Conservation (phyloP, 1,140 invertebrate genomes). For the Diabrotica virgifera region DNA sequence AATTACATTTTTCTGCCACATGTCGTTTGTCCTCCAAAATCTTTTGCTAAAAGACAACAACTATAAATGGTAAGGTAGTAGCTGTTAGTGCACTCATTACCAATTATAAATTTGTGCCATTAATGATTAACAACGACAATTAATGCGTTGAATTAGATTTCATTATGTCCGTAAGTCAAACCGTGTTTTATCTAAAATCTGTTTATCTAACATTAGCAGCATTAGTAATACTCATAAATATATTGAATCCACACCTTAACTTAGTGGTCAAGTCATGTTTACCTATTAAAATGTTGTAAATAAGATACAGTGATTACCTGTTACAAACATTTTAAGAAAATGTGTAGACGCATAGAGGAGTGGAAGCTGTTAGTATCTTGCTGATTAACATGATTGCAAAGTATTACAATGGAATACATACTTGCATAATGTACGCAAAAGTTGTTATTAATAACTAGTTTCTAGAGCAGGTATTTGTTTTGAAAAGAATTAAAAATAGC, state of each 20-base stretch:
- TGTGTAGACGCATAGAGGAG: neutral
- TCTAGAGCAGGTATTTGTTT: no score
- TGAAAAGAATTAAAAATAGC: no score
- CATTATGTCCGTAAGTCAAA: neutral
- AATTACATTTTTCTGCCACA: no score
- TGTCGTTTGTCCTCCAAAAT: no score
- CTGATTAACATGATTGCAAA: no score
- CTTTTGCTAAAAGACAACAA: no score
- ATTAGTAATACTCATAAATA: neutral
- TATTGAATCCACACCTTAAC: conserved; percentile 1
- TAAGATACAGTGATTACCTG: neutral
- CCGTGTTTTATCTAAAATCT: neutral
- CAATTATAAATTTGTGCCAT: neutral
- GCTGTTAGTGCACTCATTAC: neutral
- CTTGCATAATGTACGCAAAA: no score
- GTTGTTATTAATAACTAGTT: no score
- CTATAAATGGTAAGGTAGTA: no score
- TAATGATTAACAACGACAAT: conserved; percentile 1
- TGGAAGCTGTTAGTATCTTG: neutral
- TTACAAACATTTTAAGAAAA: neutral
- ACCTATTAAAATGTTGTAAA: conserved; percentile 1
- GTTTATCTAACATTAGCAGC: neutral
- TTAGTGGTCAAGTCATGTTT: neutral
- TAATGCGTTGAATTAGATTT: neutral
- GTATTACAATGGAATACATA: no score